Percentiles rank a stretch among this genome's conserved stretches.
Conservation (phyloP, 1,140 invertebrate genomes). For the Ceratina japonica region DNA sequence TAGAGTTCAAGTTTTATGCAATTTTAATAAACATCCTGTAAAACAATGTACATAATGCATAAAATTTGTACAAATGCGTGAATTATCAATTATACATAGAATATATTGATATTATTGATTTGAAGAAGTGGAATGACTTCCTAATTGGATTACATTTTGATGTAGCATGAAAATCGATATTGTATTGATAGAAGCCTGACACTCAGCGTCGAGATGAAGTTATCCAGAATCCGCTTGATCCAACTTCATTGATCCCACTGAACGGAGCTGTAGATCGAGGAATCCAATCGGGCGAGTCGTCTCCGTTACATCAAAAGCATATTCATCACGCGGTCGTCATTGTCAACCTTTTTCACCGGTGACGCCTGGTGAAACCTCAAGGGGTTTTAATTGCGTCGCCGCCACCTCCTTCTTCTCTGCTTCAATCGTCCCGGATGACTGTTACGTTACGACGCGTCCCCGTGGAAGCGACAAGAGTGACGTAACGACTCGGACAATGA, state of each 20-base stretch:
- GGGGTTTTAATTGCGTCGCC: slow-evolving; percentile 76
- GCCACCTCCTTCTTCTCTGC: slow-evolving; percentile 53
- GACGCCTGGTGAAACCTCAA: slow-evolving; percentile 63
- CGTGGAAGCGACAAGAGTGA: slow-evolving; percentile 68
- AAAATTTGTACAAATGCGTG: too few relatives aligned
- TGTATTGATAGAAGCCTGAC: too few relatives aligned
- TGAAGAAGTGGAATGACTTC: too few relatives aligned
- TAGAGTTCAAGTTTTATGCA: too few relatives aligned
- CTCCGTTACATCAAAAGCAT: slow-evolving; percentile 59
- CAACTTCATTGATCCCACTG: background rate
- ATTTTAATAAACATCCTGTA: too few relatives aligned
- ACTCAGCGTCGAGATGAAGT: background rate
- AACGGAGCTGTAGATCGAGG: background rate
- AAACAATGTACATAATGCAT: too few relatives aligned
- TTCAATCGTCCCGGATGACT: slow-evolving; percentile 69
- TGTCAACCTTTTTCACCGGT: slow-evolving; percentile 65
- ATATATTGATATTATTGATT: too few relatives aligned
- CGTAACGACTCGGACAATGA: slow-evolving; percentile 69
- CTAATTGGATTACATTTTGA: too few relatives aligned
- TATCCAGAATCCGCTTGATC: background rate
- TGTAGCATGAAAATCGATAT: too few relatives aligned
- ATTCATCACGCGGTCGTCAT: slow-evolving; percentile 57
- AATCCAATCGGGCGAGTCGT: background rate
- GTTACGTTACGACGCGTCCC: slow-evolving; percentile 61
- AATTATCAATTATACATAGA: too few relatives aligned